Evolutionary conservation across 2,888 invertebrate genomes (phyloP).

Genomic region (Polia nebulosa): DNA sequence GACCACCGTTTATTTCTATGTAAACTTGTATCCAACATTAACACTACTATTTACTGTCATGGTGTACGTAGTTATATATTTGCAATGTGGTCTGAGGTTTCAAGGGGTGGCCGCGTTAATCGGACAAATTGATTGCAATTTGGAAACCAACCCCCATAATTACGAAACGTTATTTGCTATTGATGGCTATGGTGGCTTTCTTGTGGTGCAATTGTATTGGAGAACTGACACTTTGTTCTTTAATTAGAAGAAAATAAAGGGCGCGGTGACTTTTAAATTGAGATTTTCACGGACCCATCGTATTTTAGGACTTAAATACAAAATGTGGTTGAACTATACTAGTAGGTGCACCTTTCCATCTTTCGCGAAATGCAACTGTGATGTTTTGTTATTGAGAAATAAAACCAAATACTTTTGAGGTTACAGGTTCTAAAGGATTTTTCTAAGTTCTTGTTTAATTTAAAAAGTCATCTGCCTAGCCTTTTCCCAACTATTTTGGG

Average conservation of each 20-base stretch:
- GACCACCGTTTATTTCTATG: too few relatives aligned
- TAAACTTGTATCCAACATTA: not conserved
- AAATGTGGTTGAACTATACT: too few relatives aligned
- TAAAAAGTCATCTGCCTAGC: too few relatives aligned
- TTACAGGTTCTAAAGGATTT: too few relatives aligned
- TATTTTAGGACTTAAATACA: too few relatives aligned
- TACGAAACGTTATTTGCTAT: slow-evolving; percentile 60
- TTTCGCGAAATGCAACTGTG: too few relatives aligned
- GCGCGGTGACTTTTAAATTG: not conserved
- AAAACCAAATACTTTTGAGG: too few relatives aligned
- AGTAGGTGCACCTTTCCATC: too few relatives aligned
- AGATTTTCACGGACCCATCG: too few relatives aligned
- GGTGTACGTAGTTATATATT: slow-evolving; percentile 25
- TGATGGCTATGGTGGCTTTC: slow-evolving; percentile 37
- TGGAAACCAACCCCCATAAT: slow-evolving; percentile 59
- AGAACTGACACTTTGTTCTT: slow-evolving; percentile 7
- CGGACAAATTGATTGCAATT: slow-evolving; percentile 63
- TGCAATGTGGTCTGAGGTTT: slow-evolving; percentile 58
- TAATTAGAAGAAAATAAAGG: not conserved
- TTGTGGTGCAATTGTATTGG: slow-evolving; percentile 26
- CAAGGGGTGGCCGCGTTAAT: slow-evolving; percentile 57
- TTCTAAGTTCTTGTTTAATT: too few relatives aligned
- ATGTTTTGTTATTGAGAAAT: too few relatives aligned
- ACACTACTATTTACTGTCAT: slow-evolving; percentile 26
- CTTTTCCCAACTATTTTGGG: too few relatives aligned